Base-by-base conservation (phyloP, 2,888 invertebrate species). In the Plemyria rubiginata region DNA sequence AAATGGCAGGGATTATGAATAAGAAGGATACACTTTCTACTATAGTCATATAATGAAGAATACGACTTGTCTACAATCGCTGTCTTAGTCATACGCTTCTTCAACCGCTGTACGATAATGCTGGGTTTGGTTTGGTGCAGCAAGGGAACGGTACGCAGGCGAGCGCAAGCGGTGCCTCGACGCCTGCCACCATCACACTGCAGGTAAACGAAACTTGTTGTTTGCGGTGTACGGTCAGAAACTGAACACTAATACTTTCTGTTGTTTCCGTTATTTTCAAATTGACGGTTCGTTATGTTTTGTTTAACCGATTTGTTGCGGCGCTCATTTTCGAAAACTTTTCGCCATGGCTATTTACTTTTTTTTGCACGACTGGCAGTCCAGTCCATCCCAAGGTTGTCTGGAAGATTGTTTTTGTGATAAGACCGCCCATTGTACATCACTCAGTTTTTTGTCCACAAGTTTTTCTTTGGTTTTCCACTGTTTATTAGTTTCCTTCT, bases 171-270 rank as follows among this genome's bases (percentile, higher is more conserved):
- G 81, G 75, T 7, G 75, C 83, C 9, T 72, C 77, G 15, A 78
- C 89, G 13, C 87, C 91, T 0, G 76, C 84, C 45, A 92, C 93
- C 45, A 93, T 93, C 72, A 93, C 93, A 0, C 71, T 93, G 54
- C 93, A 93, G 91, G 93, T 93, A 77, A 81, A 68, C 54, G 49
- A 48, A 55, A 69, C 65, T 61, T 68, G 54, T 62, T 54, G 40
- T 41, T 46, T 16, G n/a, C 46, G 67, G 59, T 69, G 63, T 67
- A 65, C 50, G 43, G 43, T 43, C 3, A 43, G 8, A 6, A n/a
- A 41, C 51, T 22, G 11, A 28, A 36, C 11, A 36, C 15, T 38
- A 5, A 3, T 22, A 2, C 3, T 22, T 22, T 22, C 22, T 22
- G 3, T 22, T 2, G 22, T 22, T 22, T 22, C 2, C 22, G 22